These are phyloP conservation scores for Eristalinus sepulchralis DNA, from an alignment of 2,888 invertebrate species.

Conservation along the genomic window DNA sequence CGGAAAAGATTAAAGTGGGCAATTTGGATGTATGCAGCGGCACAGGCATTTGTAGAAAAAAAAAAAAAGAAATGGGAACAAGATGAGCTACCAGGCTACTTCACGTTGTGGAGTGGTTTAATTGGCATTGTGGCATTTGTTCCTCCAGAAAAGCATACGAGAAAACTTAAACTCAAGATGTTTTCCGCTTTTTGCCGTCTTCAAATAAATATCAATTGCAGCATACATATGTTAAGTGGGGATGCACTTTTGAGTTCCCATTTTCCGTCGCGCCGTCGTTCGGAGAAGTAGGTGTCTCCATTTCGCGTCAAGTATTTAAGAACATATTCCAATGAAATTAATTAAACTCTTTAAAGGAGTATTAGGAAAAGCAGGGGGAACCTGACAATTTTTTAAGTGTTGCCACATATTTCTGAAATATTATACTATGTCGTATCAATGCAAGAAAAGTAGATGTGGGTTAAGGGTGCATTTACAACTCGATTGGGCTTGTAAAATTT, in stretches of 20 bases:
- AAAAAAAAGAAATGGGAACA: slow-evolving; percentile 9
- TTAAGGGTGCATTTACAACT: too few relatives aligned
- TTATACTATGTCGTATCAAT: too few relatives aligned
- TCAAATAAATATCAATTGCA: not conserved
- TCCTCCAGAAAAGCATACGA: not conserved
- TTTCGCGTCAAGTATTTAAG: not conserved
- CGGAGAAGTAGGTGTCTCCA: not conserved
- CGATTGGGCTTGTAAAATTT: too few relatives aligned
- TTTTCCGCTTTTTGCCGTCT: not conserved
- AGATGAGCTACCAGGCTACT: slow-evolving; percentile 24
- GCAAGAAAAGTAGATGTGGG: too few relatives aligned
- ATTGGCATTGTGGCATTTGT: slow-evolving; percentile 32
- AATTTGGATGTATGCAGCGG: slow-evolving; percentile 39
- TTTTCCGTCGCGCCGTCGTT: not conserved
- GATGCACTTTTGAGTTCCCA: not conserved
- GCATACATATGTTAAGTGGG: not conserved
- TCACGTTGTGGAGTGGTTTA: slow-evolving; percentile 33
- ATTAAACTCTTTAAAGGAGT: too few relatives aligned
- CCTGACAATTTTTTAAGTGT: too few relatives aligned
- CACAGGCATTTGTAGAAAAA: not conserved
- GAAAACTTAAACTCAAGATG: not conserved
- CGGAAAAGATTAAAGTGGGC: slow-evolving; percentile 48
- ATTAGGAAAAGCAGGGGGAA: too few relatives aligned
- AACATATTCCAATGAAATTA: too few relatives aligned
- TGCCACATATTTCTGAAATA: too few relatives aligned